Percentiles rank a stretch among this genome's conserved stretches.
Evolutionary conservation across 2,797 vertebrate species (phyloP).

Genomic region (Podarcis lilfordi): DNA sequence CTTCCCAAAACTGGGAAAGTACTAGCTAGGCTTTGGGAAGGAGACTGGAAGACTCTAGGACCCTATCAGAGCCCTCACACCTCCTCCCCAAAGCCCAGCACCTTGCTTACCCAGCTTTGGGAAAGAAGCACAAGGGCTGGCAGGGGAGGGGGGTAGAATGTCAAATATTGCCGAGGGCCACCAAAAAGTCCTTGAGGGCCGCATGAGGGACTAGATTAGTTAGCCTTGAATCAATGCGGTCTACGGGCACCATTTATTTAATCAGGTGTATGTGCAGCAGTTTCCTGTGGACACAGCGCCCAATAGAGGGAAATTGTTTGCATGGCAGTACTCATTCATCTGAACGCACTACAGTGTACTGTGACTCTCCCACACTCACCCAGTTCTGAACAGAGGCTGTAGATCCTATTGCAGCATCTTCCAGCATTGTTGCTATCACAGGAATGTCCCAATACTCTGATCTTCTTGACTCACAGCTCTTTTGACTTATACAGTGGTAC

Average conservation of each 20-base stretch:
- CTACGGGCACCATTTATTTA: not conserved
- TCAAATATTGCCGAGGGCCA: too few relatives aligned
- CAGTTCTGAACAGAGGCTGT: not conserved
- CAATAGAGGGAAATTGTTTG: not conserved
- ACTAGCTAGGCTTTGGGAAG: too few relatives aligned
- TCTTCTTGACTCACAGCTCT: not conserved
- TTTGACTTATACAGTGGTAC: not conserved
- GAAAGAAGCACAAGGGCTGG: too few relatives aligned
- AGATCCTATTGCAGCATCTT: not conserved
- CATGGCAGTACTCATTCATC: not conserved
- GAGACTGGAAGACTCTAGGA: too few relatives aligned
- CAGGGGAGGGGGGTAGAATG: too few relatives aligned
- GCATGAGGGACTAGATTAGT: not conserved
- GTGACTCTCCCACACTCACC: too few relatives aligned
- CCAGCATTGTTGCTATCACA: not conserved
- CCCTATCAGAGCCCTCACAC: too few relatives aligned
- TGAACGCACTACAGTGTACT: not conserved
- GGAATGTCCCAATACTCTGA: not conserved
- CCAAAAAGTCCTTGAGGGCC: too few relatives aligned
- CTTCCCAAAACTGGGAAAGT: too few relatives aligned
- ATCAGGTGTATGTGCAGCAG: not conserved
- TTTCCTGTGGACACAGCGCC: not conserved
- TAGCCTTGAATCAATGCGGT: not conserved
- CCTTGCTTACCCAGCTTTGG: too few relatives aligned
- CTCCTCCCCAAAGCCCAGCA: too few relatives aligned